Conservation (phyloP, 2,113 vertebrate genomes). For the Proteles cristata region DNA sequence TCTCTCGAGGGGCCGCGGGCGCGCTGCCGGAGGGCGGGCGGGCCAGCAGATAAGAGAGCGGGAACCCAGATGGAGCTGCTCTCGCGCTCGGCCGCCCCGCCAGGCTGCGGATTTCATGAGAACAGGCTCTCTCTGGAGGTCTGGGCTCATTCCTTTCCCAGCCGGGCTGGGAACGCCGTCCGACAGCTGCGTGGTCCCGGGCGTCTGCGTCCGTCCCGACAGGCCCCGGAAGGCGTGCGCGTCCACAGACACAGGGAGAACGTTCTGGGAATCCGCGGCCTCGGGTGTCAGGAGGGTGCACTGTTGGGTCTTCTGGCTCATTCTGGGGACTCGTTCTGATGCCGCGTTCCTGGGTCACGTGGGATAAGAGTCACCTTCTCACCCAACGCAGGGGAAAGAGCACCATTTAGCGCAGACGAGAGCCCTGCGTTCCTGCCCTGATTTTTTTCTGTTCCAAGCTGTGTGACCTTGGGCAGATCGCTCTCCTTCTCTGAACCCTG, state of each 20-base stretch:
- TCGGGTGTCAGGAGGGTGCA: fast-evolving
- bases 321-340: not conserved
- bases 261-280: fast-evolving
- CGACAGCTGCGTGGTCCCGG: not conserved
- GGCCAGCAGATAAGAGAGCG: not conserved
- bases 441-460: not conserved
- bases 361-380: not conserved
- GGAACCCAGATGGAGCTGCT: not conserved
- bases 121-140: constrained; percentile 47
- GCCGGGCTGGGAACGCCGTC: not conserved
- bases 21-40: not conserved
- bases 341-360: not conserved
- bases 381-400: fast-evolving
- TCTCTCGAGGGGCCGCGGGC: not conserved
- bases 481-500: not conserved
- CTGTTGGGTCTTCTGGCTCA: not conserved
- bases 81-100: not conserved
- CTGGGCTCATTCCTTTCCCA: not conserved
- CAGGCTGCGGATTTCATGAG: constrained; percentile 42
- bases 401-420: not conserved
- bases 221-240: not conserved
- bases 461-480: not conserved
- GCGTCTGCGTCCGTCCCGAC: fast-evolving
- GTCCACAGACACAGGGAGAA: not conserved
- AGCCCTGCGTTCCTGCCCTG: not conserved